Base-by-base conservation (phyloP, 92 coral and sea anemone genomes). In the Phenganax stokvisi region DNA sequence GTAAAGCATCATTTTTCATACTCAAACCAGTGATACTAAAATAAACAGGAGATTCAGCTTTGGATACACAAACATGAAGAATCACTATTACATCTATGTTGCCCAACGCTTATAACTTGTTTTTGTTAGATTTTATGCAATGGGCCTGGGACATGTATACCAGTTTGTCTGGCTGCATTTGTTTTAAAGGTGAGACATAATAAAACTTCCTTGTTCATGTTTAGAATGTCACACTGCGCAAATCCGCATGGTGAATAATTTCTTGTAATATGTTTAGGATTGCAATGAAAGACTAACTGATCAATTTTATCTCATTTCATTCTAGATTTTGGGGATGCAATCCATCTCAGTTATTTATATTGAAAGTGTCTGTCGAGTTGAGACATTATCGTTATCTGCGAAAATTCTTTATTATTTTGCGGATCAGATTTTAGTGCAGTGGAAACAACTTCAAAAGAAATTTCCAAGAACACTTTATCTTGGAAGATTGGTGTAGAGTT, bases 61-160 rank as follows among this genome's bases (percentile, higher is more conserved):
- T 37, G 47, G 47, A 37, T 1, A 37, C 47, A 0, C 47, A 37
- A 37, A 5, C 47, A 37, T 5, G 5, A 37, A 37, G 47, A 37
- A 37, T 37, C 47, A 37, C 47, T 37, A 25, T 10, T 47, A 25
- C 57, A 55, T 37, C 3, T 6, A 27, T 27, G 44, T 29, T 78
- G 10, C 12, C 74, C 54, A 66, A 3, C 9, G 15, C 10, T 47
- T 58, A 9, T 3, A 55, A 59, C 16, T 55, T 10, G 75, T 61
- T 8, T 25, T 16, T 56, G 67, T 15, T 60, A 93, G 98, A 82
- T 93, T 78, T 84, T 93, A 16, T 90, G 92, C 85, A 94, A 94
- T 92, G 98, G 98, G 0, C 98, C 98, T 51, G 98, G 98, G 31
- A 94, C 98, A 57, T 94, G 98, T 66, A 90, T 94, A 72, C 98